These are phyloP conservation scores for Antrozous pallidus DNA, from an alignment of 2,797 vertebrate genomes.

Conservation along the genomic window DNA sequence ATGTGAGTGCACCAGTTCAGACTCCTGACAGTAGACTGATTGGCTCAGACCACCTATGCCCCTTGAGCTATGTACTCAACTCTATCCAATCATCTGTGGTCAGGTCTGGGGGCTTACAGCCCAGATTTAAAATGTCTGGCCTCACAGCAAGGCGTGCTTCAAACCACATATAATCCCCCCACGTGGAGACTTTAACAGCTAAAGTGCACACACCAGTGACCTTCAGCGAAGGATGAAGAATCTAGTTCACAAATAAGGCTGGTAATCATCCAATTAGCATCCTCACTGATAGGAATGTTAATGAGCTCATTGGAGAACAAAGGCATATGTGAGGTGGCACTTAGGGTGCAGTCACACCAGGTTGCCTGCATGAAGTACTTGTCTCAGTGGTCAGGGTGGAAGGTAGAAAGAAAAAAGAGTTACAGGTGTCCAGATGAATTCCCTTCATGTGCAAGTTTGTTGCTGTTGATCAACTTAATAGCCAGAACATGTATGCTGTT, in stretches of 20 bases:
- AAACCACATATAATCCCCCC: not conserved
- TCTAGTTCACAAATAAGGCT: not conserved
- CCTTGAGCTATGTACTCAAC: not conserved
- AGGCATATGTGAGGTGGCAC: not conserved
- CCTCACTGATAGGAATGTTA: not conserved
- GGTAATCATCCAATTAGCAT: not conserved
- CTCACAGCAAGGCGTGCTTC: not conserved
- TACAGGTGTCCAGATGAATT: not conserved
- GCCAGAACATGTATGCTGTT: not conserved
- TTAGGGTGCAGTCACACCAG: not conserved
- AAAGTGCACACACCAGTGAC: not conserved
- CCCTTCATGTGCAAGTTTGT: not conserved
- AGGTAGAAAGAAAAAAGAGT: not conserved
- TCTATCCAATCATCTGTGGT: not conserved
- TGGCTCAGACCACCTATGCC: not conserved
- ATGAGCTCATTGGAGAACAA: not conserved
- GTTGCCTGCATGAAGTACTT: not conserved
- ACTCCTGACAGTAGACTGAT: not conserved
- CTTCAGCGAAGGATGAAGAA: not conserved
- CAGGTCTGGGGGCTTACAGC: not conserved
- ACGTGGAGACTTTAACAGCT: not conserved
- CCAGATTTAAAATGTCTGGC: not conserved
- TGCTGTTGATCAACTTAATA: not conserved
- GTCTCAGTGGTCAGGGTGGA: not conserved
- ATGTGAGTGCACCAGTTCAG: not conserved